Percentiles rank a stretch among this genome's conserved stretches.
Conservation (phyloP, 2,888 invertebrate species). For the Scaptomyza flava region DNA sequence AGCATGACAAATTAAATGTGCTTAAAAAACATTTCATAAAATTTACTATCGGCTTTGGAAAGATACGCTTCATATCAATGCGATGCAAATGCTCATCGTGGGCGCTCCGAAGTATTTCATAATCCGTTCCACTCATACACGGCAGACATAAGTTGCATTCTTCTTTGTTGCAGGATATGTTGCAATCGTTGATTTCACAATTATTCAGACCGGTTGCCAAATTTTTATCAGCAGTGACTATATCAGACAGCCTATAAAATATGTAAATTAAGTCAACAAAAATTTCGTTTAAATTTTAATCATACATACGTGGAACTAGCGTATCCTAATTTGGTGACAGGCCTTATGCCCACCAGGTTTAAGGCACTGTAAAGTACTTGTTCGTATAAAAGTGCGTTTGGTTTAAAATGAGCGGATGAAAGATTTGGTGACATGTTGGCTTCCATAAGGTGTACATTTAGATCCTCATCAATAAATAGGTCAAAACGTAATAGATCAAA, state of each 20-base stretch:
- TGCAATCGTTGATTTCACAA: slow-evolving; percentile 86
- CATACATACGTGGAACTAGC: slow-evolving; percentile 33
- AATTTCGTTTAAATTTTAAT: not conserved
- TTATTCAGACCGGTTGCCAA: slow-evolving; percentile 90
- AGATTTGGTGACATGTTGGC: slow-evolving; percentile 99
- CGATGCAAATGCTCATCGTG: slow-evolving; percentile 92
- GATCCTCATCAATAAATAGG: slow-evolving; percentile 93
- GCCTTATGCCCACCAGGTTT: slow-evolving; percentile 89
- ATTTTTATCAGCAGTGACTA: slow-evolving; percentile 92
- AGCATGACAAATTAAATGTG: not conserved
- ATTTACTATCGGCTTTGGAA: slow-evolving; percentile 88
- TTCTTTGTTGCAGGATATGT: slow-evolving; percentile 87
- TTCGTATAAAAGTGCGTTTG: slow-evolving; percentile 94
- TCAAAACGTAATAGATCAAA: slow-evolving; percentile 98
- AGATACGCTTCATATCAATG: slow-evolving; percentile 92
- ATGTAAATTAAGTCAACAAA: not conserved
- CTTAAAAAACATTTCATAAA: rapidly evolving
- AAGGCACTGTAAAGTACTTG: slow-evolving; percentile 95
- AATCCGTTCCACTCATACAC: slow-evolving; percentile 88
- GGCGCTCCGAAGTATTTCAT: slow-evolving; percentile 87
- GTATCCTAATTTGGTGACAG: slow-evolving; percentile 58
- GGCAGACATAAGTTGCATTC: slow-evolving; percentile 92
- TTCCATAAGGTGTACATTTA: slow-evolving; percentile 95
- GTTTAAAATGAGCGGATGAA: slow-evolving; percentile 96
- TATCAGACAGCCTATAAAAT: slow-evolving; percentile 85